Percentiles rank a stretch among this genome's conserved stretches.
These are phyloP conservation scores for Bucorvus abyssinicus DNA, from an alignment of 2,797 vertebrate genomes.

Conservation along the genomic window DNA sequence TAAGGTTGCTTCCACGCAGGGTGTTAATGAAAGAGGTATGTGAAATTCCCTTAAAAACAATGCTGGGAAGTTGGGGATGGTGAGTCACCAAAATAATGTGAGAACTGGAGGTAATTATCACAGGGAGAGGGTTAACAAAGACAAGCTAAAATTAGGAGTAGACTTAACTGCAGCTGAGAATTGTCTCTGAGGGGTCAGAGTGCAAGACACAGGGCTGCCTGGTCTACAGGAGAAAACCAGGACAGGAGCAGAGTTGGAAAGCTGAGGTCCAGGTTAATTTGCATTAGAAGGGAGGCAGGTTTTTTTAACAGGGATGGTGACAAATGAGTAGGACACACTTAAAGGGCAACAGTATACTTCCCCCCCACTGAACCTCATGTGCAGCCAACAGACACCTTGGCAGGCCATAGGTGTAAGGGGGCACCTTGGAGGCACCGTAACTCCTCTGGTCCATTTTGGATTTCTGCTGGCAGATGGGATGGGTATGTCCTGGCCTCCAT, in stretches of 20 bases:
- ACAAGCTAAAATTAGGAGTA: background rate
- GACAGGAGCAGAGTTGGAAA: background rate
- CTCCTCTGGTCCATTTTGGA: background rate
- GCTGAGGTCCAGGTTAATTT: background rate
- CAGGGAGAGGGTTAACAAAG: background rate
- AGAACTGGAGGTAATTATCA: background rate
- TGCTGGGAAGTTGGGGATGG: background rate
- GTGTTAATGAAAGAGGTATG: conserved; percentile 3
- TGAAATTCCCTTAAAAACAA: background rate
- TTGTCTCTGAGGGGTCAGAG: background rate
- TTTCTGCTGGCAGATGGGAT: background rate
- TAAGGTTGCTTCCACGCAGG: background rate
- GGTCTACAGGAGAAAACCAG: background rate
- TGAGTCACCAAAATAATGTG: background rate
- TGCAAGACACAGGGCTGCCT: background rate
- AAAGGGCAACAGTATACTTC: background rate
- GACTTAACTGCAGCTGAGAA: background rate
- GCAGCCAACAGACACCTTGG: background rate
- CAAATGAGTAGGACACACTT: background rate
- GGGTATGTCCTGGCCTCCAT: background rate
- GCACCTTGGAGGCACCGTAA: background rate
- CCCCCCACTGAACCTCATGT: background rate
- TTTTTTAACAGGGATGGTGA: background rate
- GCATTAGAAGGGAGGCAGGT: background rate
- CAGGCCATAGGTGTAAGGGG: background rate